Conservation (phyloP, 2,888 invertebrate genomes). For the Mythimna ferrago region DNA sequence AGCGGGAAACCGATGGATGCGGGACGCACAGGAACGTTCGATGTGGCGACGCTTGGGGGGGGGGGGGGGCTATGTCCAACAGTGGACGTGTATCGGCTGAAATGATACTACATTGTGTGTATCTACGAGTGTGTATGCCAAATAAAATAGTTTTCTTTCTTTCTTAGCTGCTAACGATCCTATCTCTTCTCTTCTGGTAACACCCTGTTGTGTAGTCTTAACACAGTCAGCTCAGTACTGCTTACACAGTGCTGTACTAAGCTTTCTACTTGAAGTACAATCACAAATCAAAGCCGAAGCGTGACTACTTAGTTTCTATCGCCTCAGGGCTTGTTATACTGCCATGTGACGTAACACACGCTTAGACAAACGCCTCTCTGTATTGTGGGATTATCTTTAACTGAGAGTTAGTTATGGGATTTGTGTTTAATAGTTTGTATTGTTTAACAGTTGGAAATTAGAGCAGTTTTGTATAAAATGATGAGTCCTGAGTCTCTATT, state of each 20-base stretch:
- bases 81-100: too few species aligned
- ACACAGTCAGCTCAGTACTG: slow-evolving; percentile 11
- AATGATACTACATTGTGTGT: too few species aligned
- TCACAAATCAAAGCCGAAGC: slow-evolving; percentile 43
- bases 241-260: slow-evolving; percentile 25
- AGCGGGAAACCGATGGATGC: too few species aligned
- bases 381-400: slow-evolving; percentile 22
- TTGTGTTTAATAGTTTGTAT: slow-evolving; percentile 15
- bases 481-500: too few species aligned
- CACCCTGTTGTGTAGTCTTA: background rate
- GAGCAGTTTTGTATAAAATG: background rate
- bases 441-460: background rate
- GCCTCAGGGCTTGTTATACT: slow-evolving; percentile 25
- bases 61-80: too few species aligned
- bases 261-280: slow-evolving; percentile 40
- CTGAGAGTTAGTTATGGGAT: slow-evolving; percentile 11
- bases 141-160: too few species aligned
- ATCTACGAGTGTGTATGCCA: too few species aligned
- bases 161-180: too few species aligned
- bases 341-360: slow-evolving; percentile 23
- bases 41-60: too few species aligned
- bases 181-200: background rate
- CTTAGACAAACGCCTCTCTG: slow-evolving; percentile 13
- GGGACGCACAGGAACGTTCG: too few species aligned
- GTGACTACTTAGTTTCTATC: slow-evolving; percentile 19